Evolutionary conservation across 2,888 invertebrate genomes (phyloP), one percentile per base, ranked within the genome.

Genomic region (Cephus pulcher): DNA sequence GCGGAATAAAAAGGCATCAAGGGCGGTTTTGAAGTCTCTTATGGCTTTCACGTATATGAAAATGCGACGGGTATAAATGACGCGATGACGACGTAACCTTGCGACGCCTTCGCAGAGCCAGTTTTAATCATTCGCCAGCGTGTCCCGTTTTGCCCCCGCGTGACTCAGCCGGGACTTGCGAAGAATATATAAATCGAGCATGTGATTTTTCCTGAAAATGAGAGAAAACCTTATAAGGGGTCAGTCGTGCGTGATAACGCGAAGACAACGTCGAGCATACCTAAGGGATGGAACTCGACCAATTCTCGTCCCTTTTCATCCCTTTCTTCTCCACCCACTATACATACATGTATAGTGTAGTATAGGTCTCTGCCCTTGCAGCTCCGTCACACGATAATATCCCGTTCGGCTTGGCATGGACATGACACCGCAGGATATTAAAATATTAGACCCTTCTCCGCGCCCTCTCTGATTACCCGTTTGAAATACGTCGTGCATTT

Each of bases 361-460:
- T 56, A 9, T 56, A 23, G 56, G 56, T 56, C 6, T 6, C 40
- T 56, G 40, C 40, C 56, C 56, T 56, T 56, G 9, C 23, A 78
- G 81, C 81, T 80, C 78, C 75, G 78, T 76, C 77, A 78, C 79
- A 76, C 77, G 56, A 23, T 56, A 56, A 56, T 56, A 56, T 23
- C 56, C 56, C 56, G 23, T 56, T 78, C 76, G 78, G 77, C 79
- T 73, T 69, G 71, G 81, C 82, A 83, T 88, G 86, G 84, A 87
- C 87, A 85, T 86, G 89, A 88, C 88, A 86, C 83, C 84, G 85
- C 87, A 87, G 87, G 87, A 86, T 87, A 88, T 87, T 87, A 87
- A 88, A 88, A 86, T 87, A 86, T 88, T 86, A 86, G 78, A 73
- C 76, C 75, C 71, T 73, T 35, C 68, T 34, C 73, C 35, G 71